These are phyloP conservation scores for Tupaia chinensis DNA, from an alignment of 2,113 vertebrate species.

Conservation along the genomic window DNA sequence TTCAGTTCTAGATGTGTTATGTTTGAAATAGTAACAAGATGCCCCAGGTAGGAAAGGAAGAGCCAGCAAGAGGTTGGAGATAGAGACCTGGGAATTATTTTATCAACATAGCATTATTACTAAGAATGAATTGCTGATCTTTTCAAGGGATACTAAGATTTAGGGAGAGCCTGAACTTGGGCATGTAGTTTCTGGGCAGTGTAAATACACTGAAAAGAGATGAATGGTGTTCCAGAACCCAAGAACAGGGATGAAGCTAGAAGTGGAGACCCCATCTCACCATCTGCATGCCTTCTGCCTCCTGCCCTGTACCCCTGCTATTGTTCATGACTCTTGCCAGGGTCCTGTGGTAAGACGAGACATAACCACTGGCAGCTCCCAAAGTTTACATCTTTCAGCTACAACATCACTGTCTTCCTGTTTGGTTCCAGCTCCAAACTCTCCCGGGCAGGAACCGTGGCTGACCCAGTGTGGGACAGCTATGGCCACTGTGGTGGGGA, in stretches of 20 bases:
- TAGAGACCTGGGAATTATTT: slow-evolving; percentile 26
- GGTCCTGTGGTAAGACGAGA: background rate
- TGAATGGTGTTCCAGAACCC: background rate
- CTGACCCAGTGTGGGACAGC: background rate
- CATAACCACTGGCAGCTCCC: background rate
- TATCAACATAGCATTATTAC: background rate
- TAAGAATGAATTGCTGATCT: slow-evolving; percentile 1
- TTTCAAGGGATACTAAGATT: slow-evolving; percentile 42
- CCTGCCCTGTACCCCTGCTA: background rate
- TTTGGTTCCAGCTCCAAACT: background rate
- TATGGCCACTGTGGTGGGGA: background rate
- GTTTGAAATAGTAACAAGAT: slow-evolving; percentile 24
- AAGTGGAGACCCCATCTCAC: background rate
- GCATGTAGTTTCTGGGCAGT: background rate
- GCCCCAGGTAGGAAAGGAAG: background rate
- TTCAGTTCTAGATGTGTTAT: background rate
- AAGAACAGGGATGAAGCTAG: background rate
- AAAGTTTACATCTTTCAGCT: slow-evolving; percentile 13
- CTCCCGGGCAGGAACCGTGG: slow-evolving; percentile 6
- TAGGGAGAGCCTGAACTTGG: background rate
- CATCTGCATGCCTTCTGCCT: background rate
- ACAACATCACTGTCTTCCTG: slow-evolving; percentile 32
- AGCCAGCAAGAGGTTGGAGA: background rate
- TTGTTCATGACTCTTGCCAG: background rate
- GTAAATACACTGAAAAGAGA: background rate